Evolutionary conservation across 2,113 vertebrate genomes (phyloP).

Genomic region (Syngnathoides biaculeatus): DNA sequence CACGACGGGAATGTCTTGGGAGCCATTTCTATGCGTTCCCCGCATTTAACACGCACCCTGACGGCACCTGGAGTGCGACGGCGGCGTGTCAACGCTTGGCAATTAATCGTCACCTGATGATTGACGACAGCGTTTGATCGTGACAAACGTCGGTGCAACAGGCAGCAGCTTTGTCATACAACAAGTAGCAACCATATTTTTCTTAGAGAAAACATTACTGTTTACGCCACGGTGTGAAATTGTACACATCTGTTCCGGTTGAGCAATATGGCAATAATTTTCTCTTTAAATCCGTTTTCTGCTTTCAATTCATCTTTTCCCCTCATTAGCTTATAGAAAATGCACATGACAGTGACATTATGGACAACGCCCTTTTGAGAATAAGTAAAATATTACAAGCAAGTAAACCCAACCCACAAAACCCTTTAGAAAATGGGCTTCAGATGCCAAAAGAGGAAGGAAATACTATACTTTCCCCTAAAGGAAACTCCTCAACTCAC

Average conservation of each 20-base stretch:
- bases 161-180: not conserved
- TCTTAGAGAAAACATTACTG: not conserved
- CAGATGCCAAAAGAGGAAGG: too few relatives aligned
- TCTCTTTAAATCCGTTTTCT: too few relatives aligned
- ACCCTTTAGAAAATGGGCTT: too few relatives aligned
- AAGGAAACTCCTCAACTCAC: too few relatives aligned
- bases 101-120: not conserved
- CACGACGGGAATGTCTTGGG: conserved; percentile 22
- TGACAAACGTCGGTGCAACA: not conserved
- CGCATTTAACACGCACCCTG: conserved; percentile 3
- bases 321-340: too few relatives aligned
- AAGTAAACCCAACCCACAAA: too few relatives aligned
- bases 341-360: too few relatives aligned
- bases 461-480: too few relatives aligned
- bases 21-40: conserved; percentile 1
- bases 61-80: not conserved
- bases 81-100: not conserved
- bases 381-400: too few relatives aligned
- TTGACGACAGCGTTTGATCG: not conserved
- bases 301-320: too few relatives aligned
- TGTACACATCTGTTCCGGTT: not conserved
- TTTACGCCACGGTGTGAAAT: not conserved
- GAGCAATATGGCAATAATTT: too few relatives aligned
- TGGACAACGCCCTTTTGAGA: too few relatives aligned
- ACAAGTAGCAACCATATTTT: not conserved